Base-by-base conservation (phyloP, 2,888 invertebrate genomes). In the Eustalomyia histrio region DNA sequence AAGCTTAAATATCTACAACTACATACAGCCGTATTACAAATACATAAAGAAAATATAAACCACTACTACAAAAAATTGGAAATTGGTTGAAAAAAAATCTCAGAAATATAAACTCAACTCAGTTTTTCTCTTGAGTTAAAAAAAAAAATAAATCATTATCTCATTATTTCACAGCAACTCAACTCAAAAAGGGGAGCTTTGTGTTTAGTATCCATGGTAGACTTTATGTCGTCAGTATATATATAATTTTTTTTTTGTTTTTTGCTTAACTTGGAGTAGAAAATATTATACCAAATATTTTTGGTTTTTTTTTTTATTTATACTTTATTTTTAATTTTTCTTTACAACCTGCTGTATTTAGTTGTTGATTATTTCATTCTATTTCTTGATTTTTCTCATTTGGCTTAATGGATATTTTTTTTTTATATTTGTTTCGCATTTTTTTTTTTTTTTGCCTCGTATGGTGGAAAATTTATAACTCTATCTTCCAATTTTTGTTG, bases 181-280 rank as follows among this genome's bases (percentile, higher is more conserved):
- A 3, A 64, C 78, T 79, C 78, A 79, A 73, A 17, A 75, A 74
- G 81, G 78, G 81, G 78, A 78, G 74, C 76, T 43, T 24, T 35
- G 33, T 17, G 65, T 55, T 60, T 58, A 63, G 61, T 71, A 67
- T 71, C 78, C 74, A 78, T 74, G 81, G 78, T 16, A 81, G 81
- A 81, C 81, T 81, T 71, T 69, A 63, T 81, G 81, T 78, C 81
- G 81, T 71, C 81, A 71, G 78, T 50, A 50, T 18, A 43, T 74
- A 29, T 58, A 50, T 14, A 17, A 53, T 74, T 35, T 57, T 55
- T n/a, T 57, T 60, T 58, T 52, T 21, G 0, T 29, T n/a, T n/a
- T n/a, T 18, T 64, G 29, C 12, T 57, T 47, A 47, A 47, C 21
- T 39, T 21, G 35, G 35, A 67, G 43, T 24, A 43, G 55, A 21